Percentiles rank a stretch among this genome's conserved stretches.
These are phyloP conservation scores for Drosophila emarginata DNA, from an alignment of 2,888 invertebrate species.

Conservation along the genomic window DNA sequence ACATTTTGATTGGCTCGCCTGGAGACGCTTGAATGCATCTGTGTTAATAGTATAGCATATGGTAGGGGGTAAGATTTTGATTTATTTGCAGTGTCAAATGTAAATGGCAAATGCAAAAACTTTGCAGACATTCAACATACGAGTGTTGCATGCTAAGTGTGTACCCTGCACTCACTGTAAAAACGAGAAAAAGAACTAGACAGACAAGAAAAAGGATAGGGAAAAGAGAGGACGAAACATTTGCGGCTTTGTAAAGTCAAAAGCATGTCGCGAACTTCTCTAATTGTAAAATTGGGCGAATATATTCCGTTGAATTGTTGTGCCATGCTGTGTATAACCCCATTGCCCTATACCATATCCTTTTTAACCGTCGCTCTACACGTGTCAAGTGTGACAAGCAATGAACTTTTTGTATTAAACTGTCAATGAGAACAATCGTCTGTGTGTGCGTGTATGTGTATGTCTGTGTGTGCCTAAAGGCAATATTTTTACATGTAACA, in stretches of 20 bases:
- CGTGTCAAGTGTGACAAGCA: slow-evolving; percentile 47
- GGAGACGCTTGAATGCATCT: slow-evolving; percentile 29
- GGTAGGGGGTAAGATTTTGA: slow-evolving; percentile 23
- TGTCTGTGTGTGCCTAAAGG: slow-evolving; percentile 6
- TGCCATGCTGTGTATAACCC: not conserved
- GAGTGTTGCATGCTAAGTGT: slow-evolving; percentile 42
- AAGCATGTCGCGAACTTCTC: slow-evolving; percentile 42
- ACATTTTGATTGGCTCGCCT: slow-evolving; percentile 20
- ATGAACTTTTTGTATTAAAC: slow-evolving; percentile 51
- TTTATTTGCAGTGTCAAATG: slow-evolving; percentile 43
- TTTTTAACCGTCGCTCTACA: not conserved
- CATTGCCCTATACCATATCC: not conserved
- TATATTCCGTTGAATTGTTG: slow-evolving; percentile 15
- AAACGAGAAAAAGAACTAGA: not conserved
- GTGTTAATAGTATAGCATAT: not conserved
- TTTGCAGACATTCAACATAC: slow-evolving; percentile 44
- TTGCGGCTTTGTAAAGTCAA: slow-evolving; percentile 38
- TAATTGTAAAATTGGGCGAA: slow-evolving; percentile 48
- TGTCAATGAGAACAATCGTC: slow-evolving; percentile 40
- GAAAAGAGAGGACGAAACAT: slow-evolving; percentile 9
- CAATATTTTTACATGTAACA: slow-evolving; percentile 11
- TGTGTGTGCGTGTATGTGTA: slow-evolving; percentile 14
- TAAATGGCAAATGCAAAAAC: slow-evolving; percentile 47
- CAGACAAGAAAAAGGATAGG: slow-evolving; percentile 6
- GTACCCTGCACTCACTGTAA: slow-evolving; percentile 11